Conservation (phyloP, 2,797 vertebrate species). For the Schizopygopsis pylzovi region DNA sequence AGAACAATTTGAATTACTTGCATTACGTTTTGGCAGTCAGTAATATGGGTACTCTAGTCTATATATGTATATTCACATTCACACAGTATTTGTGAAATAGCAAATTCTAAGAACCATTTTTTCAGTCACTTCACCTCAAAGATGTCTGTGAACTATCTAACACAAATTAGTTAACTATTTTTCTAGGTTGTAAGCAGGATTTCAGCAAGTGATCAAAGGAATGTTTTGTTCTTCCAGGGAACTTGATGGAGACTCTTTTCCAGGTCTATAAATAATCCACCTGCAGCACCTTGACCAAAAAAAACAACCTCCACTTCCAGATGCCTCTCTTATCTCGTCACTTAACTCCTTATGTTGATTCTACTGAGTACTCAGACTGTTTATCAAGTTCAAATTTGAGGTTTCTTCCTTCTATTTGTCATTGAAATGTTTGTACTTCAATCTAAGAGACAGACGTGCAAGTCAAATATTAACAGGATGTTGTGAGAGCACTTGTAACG, state of each 20-base stretch:
- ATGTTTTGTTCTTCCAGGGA: not conserved
- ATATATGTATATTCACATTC: no score
- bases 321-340: not conserved
- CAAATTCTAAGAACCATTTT: no score
- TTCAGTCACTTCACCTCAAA: not conserved
- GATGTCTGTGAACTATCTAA: not conserved
- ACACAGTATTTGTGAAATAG: not conserved
- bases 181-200: not conserved
- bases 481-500: not conserved
- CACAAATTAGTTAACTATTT: not conserved
- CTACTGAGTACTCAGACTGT: not conserved
- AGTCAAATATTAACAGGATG: conserved; percentile 69
- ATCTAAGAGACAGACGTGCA: not conserved
- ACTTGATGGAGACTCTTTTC: not conserved
- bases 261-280: not conserved
- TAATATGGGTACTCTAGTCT: no score
- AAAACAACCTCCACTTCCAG: not conserved
- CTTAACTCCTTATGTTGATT: not conserved
- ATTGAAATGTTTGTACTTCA: conserved; percentile 15
- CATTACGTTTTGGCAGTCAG: no score
- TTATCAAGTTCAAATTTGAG: not conserved
- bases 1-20: not conserved
- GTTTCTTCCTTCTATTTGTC: not conserved
- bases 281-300: not conserved
- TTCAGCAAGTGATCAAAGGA: not conserved